Conservation (phyloP, 2,113 vertebrate species). For the Alethe castanea region DNA sequence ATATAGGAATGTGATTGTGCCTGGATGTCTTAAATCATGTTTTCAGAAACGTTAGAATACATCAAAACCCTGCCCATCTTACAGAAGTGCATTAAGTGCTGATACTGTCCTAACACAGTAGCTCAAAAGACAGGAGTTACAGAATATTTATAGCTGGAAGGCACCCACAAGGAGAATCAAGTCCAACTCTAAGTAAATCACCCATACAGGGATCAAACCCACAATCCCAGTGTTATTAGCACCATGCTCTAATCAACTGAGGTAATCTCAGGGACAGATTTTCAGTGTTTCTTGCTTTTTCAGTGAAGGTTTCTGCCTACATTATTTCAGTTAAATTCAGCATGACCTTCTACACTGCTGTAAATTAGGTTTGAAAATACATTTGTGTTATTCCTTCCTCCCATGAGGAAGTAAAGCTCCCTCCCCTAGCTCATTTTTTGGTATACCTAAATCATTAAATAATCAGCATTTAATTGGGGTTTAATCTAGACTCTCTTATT, state of each 20-base stretch:
- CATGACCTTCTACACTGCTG: background rate
- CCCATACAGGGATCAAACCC: background rate
- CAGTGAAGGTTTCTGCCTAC: background rate
- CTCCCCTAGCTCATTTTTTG: background rate
- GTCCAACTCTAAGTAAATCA: background rate
- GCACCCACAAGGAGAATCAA: background rate
- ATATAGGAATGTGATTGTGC: fast-evolving
- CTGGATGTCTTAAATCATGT: background rate
- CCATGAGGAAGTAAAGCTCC: background rate
- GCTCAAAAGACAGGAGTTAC: background rate
- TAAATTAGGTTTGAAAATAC: background rate
- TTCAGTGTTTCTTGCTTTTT: background rate
- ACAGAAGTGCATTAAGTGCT: background rate
- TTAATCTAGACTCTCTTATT: background rate
- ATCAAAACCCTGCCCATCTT: background rate
- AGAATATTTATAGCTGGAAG: background rate
- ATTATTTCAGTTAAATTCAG: background rate
- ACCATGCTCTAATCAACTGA: background rate
- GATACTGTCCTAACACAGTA: background rate
- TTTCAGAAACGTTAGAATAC: background rate
- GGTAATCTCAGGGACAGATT: background rate
- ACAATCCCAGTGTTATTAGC: background rate
- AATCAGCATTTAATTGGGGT: background rate
- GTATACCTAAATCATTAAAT: background rate
- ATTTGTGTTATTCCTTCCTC: background rate